Evolutionary conservation across 2,113 vertebrate species (phyloP), one percentile per base, ranked within the genome.

Genomic region (Argyrosomus japonicus): DNA sequence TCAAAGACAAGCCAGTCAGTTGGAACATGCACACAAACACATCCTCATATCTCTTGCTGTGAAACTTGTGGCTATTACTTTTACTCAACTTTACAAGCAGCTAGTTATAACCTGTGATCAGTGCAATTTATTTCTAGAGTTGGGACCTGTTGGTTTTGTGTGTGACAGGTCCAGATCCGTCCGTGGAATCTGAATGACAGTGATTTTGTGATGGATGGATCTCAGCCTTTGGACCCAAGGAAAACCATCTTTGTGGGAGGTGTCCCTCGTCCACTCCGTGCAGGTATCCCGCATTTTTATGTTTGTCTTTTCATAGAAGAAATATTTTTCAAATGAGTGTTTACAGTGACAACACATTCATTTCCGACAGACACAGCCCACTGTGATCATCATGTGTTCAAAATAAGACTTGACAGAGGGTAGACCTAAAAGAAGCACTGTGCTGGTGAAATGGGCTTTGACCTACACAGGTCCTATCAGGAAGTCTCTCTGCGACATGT

Each of bases 201-300:
- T 83, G 98, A 99, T 90, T 99, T 99, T 90, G 98, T 99, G 93
- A 99, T 99, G 98, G 98, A 99, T 88, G 98, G 98, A 88, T 99
- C 98, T 78, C 98, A 99, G 93, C 98, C 98, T 80, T 96, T 99
- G 79, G 98, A 99, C 91, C 98, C 98, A 69, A 95, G 98, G 89
- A 99, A 99, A 96, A 99, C 98, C 79, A 99, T 99, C 93, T 99
- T 99, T 95, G 98, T 99, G 85, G 98, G 98, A 87, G 98, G 98
- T 75, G 98, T 99, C 89, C 98, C 98, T 91, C 97, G 98, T 87
- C 98, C 98, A 1, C 96, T 99, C 63, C 96, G 98, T 95, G 98
- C 98, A 96, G 98, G 98, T 99, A 96, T 84, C 10, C 43, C 23
- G 21, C 10, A 4, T 32, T 40, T 29, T 23, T 5, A 10, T 65